phyloP scores from a whole-genome alignment of 2,113 vertebrate species.

The Cyprinus carpio region DNA sequence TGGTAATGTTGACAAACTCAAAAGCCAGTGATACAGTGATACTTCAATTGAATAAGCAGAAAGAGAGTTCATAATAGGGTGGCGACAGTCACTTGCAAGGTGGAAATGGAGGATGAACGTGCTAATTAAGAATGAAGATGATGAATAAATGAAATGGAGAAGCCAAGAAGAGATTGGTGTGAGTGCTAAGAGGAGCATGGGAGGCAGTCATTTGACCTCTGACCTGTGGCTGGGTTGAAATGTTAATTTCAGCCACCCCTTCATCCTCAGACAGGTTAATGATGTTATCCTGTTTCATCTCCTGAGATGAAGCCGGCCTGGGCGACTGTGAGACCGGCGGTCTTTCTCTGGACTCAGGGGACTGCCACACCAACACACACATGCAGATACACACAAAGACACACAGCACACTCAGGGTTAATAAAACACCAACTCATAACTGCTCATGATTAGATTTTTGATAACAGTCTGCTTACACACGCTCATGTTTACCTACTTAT shows the following conservation, averaged over 20 bases:
- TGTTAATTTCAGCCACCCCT: conserved; percentile 79
- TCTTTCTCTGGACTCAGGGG: conserved; percentile 73
- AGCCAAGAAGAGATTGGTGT: neutral
- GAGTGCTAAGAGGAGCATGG: conserved; percentile 12
- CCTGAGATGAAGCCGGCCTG: conserved; percentile 86
- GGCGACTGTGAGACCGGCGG: conserved; percentile 86
- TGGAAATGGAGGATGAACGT: neutral
- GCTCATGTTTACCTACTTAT: neutral
- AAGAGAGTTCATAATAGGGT: neutral
- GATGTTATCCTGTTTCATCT: conserved; percentile 81
- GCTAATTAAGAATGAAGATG: neutral
- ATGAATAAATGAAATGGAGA: neutral
- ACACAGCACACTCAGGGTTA: conserved; percentile 18
- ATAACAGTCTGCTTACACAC: neutral
- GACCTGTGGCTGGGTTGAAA: conserved; percentile 86
- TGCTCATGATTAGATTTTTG: conserved; percentile 53
- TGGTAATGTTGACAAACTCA: neutral
- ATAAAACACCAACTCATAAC: conserved; percentile 33
- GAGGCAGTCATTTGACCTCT: conserved; percentile 62
- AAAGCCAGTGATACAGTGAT: neutral
- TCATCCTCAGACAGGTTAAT: conserved; percentile 82
- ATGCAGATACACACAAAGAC: conserved; percentile 17
- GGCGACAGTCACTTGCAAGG: neutral
- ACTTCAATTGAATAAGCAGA: neutral
- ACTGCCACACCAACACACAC: conserved; percentile 68